phyloP scores from a whole-genome alignment of 2,888 invertebrate genomes.

The Hofmannophila pseudospretella region DNA sequence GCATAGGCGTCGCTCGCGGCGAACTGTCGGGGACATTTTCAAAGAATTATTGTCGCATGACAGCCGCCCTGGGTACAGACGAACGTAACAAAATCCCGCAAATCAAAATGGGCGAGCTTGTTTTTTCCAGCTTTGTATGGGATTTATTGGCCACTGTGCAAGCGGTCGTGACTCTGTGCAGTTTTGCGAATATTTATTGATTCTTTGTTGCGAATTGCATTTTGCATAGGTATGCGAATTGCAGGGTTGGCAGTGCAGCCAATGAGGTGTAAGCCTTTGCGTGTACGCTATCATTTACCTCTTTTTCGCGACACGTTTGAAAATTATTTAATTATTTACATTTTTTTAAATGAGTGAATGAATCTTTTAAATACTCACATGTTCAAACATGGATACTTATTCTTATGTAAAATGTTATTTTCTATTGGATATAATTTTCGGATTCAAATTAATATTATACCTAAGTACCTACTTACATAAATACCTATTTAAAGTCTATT shows the following conservation, averaged over 20 bases:
- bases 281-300: no score
- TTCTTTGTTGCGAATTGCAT: conserved; percentile 19
- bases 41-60: conserved; percentile 60
- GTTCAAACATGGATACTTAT: no score
- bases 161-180: conserved; percentile 30
- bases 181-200: conserved; percentile 30
- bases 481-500: no score
- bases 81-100: conserved; percentile 43
- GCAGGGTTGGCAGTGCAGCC: background rate
- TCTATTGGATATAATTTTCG: no score
- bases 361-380: no score
- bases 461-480: no score
- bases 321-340: no score
- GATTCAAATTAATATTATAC: no score
- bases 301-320: no score
- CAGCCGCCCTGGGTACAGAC: conserved; percentile 31
- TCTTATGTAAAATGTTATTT: no score
- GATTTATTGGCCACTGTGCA: conserved; percentile 30
- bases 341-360: no score
- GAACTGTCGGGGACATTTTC: conserved; percentile 53
- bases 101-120: conserved; percentile 40
- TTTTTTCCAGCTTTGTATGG: conserved; percentile 27
- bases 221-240: conserved; percentile 3
- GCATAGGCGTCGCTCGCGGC: conserved; percentile 30
- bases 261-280: no score